Conservation (phyloP, 2,888 invertebrate species). For the Polyploca ridens region DNA sequence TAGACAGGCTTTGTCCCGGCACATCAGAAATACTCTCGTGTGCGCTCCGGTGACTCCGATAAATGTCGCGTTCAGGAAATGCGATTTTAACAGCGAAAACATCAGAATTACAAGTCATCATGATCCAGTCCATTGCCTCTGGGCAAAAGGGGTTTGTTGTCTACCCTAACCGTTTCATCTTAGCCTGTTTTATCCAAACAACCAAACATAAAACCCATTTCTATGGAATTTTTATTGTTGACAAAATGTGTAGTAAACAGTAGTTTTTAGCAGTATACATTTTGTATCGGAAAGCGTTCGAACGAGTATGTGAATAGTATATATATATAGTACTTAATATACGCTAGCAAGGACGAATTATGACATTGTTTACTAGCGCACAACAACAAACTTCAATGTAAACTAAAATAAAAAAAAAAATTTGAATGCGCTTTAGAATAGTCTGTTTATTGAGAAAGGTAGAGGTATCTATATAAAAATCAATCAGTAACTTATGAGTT, state of each 20-base stretch:
- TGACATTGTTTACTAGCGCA: too few species aligned
- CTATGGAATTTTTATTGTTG: conserved; percentile 39
- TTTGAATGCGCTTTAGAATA: too few species aligned
- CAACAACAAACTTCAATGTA: too few species aligned
- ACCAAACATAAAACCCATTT: conserved; percentile 51
- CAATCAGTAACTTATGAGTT: too few species aligned
- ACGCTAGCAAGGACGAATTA: too few species aligned
- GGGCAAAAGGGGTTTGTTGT: conserved; percentile 79
- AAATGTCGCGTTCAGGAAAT: conserved; percentile 80
- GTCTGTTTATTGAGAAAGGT: too few species aligned
- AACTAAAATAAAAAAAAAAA: too few species aligned
- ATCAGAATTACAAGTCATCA: conserved; percentile 81
- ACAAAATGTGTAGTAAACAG: conserved; percentile 19
- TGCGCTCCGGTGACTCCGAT: conserved; percentile 68
- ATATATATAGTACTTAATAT: too few species aligned
- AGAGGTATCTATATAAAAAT: too few species aligned
- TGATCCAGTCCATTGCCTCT: conserved; percentile 74
- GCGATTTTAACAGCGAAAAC: conserved; percentile 83
- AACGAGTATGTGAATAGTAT: too few species aligned
- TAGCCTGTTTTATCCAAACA: conserved; percentile 68
- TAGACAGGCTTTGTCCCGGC: conserved; percentile 62
- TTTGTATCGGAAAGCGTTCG: too few species aligned
- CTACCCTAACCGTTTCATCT: conserved; percentile 67
- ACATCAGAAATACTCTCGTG: conserved; percentile 68
- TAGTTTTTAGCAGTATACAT: background rate